These are phyloP conservation scores for Onychostruthus taczanowskii DNA, from an alignment of 2,113 vertebrate species.

Conservation along the genomic window DNA sequence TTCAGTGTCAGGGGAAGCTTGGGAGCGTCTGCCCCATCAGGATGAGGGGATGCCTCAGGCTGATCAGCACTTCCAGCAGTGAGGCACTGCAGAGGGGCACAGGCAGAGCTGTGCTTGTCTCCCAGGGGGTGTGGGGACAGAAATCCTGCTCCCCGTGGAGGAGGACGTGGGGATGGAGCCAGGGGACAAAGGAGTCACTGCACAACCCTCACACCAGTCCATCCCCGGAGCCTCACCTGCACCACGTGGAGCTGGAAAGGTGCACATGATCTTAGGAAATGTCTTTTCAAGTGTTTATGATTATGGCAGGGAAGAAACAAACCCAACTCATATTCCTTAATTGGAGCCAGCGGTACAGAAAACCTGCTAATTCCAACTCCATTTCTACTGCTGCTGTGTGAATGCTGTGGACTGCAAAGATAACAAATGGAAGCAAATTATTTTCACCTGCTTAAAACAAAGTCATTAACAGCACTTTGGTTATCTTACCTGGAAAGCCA, in stretches of 20 bases:
- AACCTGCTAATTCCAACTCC: neutral
- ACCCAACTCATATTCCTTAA: neutral
- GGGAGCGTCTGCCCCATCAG: neutral
- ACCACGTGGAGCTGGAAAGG: accelerated
- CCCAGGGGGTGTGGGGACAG: neutral
- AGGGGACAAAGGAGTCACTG: neutral
- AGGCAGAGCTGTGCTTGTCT: neutral
- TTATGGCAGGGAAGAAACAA: neutral
- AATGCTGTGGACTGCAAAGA: constrained; percentile 15
- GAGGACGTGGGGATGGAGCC: accelerated
- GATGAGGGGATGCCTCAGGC: neutral
- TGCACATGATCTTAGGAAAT: neutral
- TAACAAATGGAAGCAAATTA: constrained; percentile 54
- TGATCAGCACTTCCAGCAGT: neutral
- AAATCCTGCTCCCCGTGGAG: accelerated
- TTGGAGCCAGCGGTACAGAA: neutral
- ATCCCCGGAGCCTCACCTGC: neutral
- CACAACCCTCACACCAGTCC: no score
- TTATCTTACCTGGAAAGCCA: constrained; percentile 45
- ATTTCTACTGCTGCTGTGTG: neutral
- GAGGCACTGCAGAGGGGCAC: neutral
- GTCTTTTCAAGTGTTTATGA: neutral
- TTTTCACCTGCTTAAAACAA: constrained; percentile 46
- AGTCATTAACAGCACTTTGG: constrained; percentile 34
- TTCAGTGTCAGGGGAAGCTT: neutral